Conservation (phyloP, 1,140 invertebrate genomes). For the Zaprionus inermis region DNA sequence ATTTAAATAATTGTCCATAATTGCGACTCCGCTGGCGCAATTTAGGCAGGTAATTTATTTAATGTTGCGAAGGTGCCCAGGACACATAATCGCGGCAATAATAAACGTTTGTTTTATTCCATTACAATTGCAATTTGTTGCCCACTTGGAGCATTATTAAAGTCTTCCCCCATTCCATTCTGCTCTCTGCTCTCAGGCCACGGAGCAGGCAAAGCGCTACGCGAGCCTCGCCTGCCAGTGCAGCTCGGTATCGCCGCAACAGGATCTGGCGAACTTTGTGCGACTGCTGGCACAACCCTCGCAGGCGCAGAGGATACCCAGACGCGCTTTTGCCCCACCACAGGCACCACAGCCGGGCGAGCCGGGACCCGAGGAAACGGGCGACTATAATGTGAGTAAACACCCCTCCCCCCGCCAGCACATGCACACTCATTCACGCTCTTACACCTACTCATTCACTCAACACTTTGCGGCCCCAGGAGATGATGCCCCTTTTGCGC, state of each 20-base stretch:
- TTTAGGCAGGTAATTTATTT: conserved; percentile 68
- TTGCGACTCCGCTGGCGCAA: conserved; percentile 43
- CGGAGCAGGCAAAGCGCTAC: conserved; percentile 91
- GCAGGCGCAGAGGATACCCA: conserved; percentile 86
- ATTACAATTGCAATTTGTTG: conserved; percentile 1
- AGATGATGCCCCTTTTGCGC: conserved; percentile 88
- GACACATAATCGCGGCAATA: conserved; percentile 1
- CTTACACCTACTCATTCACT: background rate
- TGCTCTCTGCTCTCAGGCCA: conserved; percentile 86
- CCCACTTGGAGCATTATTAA: background rate
- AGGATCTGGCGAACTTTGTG: conserved; percentile 90
- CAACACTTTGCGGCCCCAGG: conserved; percentile 78
- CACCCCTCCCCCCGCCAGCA: background rate
- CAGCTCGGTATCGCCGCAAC: conserved; percentile 87
- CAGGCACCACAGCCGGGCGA: conserved; percentile 85
- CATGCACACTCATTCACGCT: background rate
- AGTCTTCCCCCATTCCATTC: background rate
- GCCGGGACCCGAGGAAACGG: conserved; percentile 61
- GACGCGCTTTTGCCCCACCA: conserved; percentile 88
- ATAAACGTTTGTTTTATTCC: conserved; percentile 6
- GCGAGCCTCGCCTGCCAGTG: conserved; percentile 89
- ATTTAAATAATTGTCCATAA: conserved; percentile 73
- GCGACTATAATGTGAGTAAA: conserved; percentile 77
- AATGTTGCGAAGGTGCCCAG: conserved; percentile 35
- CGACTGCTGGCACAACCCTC: conserved; percentile 87